Percentiles rank a stretch among this genome's conserved stretches.
phyloP scores from a whole-genome alignment of 2,113 vertebrate species.

The Cygnus buccinator region DNA sequence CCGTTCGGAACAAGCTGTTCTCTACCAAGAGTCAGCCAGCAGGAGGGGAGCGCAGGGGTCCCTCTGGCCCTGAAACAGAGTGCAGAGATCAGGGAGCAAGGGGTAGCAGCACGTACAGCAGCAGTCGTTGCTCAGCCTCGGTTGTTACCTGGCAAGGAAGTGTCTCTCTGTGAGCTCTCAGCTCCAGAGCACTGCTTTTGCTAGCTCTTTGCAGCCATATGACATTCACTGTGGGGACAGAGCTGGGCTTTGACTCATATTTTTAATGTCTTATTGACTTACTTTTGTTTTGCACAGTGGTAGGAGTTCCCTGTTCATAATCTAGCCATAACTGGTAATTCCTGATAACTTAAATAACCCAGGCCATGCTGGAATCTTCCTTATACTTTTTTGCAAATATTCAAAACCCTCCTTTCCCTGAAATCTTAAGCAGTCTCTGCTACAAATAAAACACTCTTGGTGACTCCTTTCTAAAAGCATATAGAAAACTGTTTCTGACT shows the following conservation, averaged over 20 bases:
- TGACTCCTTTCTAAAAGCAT: background rate
- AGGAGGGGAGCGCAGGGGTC: background rate
- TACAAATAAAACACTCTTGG: background rate
- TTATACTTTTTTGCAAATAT: background rate
- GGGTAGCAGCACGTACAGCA: background rate
- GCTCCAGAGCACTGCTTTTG: background rate
- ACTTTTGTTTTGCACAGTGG: background rate
- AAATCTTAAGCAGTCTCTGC: background rate
- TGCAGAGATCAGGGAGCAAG: background rate
- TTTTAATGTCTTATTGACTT: background rate
- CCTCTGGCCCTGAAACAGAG: background rate
- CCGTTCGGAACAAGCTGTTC: background rate
- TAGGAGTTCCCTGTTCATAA: background rate
- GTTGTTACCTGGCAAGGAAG: background rate
- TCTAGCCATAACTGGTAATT: background rate
- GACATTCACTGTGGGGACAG: background rate
- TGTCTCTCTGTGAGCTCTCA: background rate
- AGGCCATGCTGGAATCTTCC: background rate
- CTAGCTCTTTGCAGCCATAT: background rate
- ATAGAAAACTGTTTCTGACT: background rate
- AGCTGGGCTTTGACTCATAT: rapidly evolving
- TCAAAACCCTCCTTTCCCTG: background rate
- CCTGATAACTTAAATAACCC: background rate
- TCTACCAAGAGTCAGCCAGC: background rate
- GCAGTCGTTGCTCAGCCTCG: background rate